Percentiles rank a stretch among this genome's conserved stretches.
These are phyloP conservation scores for Lacerta bilineata DNA, from an alignment of 2,797 vertebrate species.

Conservation along the genomic window DNA sequence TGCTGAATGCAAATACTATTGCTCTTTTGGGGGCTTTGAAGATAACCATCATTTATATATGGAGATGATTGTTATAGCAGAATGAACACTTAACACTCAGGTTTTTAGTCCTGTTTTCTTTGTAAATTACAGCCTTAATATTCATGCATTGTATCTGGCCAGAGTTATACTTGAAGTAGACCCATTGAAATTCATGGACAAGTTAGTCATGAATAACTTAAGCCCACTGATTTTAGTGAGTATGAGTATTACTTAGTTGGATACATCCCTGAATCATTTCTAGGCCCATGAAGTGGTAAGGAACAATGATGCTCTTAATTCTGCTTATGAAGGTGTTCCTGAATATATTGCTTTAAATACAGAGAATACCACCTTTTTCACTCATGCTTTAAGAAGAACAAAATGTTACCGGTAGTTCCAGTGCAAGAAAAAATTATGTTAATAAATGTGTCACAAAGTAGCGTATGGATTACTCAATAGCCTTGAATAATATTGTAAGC, in stretches of 20 bases:
- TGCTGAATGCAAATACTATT: background rate
- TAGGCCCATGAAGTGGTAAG: background rate
- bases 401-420: background rate
- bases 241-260: too few species aligned
- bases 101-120: background rate
- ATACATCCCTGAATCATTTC: background rate
- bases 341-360: background rate
- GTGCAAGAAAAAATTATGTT: background rate
- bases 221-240: background rate
- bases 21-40: background rate
- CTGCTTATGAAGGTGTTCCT: background rate
- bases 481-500: background rate
- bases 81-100: background rate
- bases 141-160: background rate
- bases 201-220: background rate
- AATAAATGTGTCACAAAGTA: background rate
- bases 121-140: background rate
- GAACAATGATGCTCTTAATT: background rate
- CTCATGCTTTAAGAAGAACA: background rate
- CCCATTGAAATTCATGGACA: background rate
- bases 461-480: background rate
- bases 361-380: background rate
- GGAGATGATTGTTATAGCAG: background rate
- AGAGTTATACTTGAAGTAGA: background rate
- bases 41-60: background rate